Evolutionary conservation across 1,140 invertebrate genomes (phyloP).

Genomic region (Orchestia grillus): DNA sequence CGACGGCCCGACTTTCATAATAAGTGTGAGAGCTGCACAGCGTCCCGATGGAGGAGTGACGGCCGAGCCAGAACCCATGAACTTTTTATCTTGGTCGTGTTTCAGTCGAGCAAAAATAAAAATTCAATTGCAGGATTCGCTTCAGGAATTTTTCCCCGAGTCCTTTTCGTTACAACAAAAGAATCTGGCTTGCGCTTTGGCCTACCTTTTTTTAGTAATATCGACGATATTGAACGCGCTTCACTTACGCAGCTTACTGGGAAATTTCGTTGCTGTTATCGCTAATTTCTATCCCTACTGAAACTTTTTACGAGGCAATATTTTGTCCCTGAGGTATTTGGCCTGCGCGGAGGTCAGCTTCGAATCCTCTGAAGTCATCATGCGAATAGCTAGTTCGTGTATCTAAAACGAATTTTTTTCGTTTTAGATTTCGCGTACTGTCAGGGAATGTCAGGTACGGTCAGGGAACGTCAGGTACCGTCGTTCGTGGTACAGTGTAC

Average conservation of each 20-base stretch:
- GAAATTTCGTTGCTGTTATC: background rate
- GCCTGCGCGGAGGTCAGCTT: no score
- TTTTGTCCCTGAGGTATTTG: no score
- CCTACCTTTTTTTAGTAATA: background rate
- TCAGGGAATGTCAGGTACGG: no score
- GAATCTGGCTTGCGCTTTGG: background rate
- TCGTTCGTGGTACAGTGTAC: no score
- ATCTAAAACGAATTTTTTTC: no score
- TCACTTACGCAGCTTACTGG: background rate
- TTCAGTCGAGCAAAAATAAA: background rate
- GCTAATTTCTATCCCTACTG: no score
- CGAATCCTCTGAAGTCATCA: no score
- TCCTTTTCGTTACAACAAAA: background rate
- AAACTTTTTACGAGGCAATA: no score
- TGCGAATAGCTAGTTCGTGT: no score
- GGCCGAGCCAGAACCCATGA: background rate
- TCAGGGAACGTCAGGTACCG: no score
- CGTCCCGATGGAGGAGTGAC: background rate
- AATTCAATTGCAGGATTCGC: background rate
- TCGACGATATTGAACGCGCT: background rate
- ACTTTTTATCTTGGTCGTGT: background rate
- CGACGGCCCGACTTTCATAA: background rate
- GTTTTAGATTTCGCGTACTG: no score
- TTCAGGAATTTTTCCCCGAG: background rate
- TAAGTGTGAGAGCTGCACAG: background rate